Base-by-base conservation (phyloP, 2,888 invertebrate species). In the Pyrgus malvae region DNA sequence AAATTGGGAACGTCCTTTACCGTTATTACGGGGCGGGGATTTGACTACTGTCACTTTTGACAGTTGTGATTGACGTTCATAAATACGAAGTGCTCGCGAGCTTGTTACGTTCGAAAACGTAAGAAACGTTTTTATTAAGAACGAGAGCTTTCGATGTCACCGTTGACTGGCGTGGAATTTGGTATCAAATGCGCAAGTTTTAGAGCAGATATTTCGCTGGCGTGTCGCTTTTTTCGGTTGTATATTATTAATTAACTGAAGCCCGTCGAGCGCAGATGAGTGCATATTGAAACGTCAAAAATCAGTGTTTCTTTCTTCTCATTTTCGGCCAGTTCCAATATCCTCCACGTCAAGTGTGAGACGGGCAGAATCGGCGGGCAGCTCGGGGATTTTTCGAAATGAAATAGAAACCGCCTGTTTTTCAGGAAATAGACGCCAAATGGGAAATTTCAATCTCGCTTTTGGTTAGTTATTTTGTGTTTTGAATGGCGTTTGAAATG, bases 281-380 rank as follows among this genome's bases (percentile, higher is more conserved):
- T 88, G 87, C 84, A 88, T 88, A 88, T 88, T 85, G 89, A 81
- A 87, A 86, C 69, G 88, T 89, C 89, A 85, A 80, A 83, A 82
- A 79, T 78, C 75, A 72, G 73, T 76, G 76, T 85, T 88, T 85
- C 87, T 89, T 89, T 88, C 80, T 80, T 84, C 80, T 85, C 80
- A 87, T 89, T 89, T 85, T 83, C 73, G 80, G 78, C 73, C 75
- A 71, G 73, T 78, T 80, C 77, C 87, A 84, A 86, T 83, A 87
- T 86, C 82, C 81, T 83, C 67, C 75, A 72, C 78, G 88, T 88
- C 86, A 83, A 72, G 78, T 70, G 73, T 55, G 78, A 77, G 79
- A 82, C 67, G 72, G 83, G 76, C 82, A 71, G 76, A 67, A 60
- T 69, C 74, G 76, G 69, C 67, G 71, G 69, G 66, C 70, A 65